Evolutionary conservation across 30 jellyfish, hydroid and myxozoan genomes (phyloP), one percentile per base, ranked within the genome.

Genomic region (Aurelia aurita complex sp. Pacific): DNA sequence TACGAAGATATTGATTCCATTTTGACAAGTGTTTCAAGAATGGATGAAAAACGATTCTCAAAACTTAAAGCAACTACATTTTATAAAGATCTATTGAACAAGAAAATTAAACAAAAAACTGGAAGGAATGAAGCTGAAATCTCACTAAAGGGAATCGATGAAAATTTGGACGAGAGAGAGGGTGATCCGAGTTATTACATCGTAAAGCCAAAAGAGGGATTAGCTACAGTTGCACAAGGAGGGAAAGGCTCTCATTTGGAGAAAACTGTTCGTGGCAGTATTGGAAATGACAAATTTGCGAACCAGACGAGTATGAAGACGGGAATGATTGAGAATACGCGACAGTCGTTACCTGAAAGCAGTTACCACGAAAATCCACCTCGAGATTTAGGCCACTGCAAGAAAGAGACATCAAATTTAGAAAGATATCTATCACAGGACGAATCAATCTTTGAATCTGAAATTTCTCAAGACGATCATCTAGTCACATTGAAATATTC

Each of bases 21-120:
- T 53, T 68, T 94, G 74, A 94, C 98, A 53, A 87, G 97, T 64
- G 94, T 94, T 8, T 94, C 98, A n/a, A 78, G 98, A 77, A 94
- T 94, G 98, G 98, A 94, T 61, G 93, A 92, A 46, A 69, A 63
- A 59, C 61, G 98, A 66, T 32, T 75, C 18, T 80, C 85, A 16
- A 76, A 70, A 46, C 91, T 94, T 3, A 71, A 74, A 55, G 89
- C 89, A n/a, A 53, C 98, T 3, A 74, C 84, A 57, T 94, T 94
- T 67, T 94, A 94, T 64, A 80, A 87, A 64, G 81, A 86, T 13
- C 43, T 86, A 63, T 60, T 91, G 10, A 69, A 17, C 16, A 69
- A 74, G 69, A 76, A 77, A 17, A 59, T 69, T 8, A 46, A 68
- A 15, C 42, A 67, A n/a, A 59, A 69, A 33, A 61, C 52, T 4